A percentile compares a stretch with the other conserved stretches of the same genome.
Conservation (phyloP, 2,888 invertebrate species). For the Toxonevra muliebris region DNA sequence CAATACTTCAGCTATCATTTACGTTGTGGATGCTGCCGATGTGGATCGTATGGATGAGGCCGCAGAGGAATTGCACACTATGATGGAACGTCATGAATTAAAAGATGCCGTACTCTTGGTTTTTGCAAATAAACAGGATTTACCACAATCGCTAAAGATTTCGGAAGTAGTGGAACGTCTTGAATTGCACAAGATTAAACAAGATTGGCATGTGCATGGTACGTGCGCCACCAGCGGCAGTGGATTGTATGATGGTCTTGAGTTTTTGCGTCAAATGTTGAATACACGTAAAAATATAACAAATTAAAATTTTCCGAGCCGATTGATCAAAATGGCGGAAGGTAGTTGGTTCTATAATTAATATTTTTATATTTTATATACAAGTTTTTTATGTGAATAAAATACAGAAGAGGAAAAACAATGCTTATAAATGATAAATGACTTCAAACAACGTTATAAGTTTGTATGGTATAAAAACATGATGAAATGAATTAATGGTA, state of each 20-base stretch:
- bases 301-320: conserved; percentile 3
- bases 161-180: conserved; percentile 41
- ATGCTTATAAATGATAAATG: too few species aligned
- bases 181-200: conserved; percentile 40
- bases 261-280: conserved; percentile 44
- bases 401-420: too few species aligned
- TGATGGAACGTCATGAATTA: conserved; percentile 48
- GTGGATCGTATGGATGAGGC: conserved; percentile 46
- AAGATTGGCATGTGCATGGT: conserved; percentile 45
- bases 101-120: conserved; percentile 48
- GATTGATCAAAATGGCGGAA: too few species aligned
- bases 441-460: too few species aligned
- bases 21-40: conserved; percentile 55
- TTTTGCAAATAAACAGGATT: conserved; percentile 57
- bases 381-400: too few species aligned
- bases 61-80: conserved; percentile 46
- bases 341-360: too few species aligned
- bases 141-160: conserved; percentile 47
- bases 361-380: too few species aligned
- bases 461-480: too few species aligned
- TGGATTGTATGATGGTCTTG: conserved; percentile 45
- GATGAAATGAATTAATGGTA: too few species aligned
- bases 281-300: conserved; percentile 35
- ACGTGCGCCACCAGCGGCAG: conserved; percentile 42
- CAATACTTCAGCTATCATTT: conserved; percentile 52